These are phyloP conservation scores for Psittacara wagleri DNA, from an alignment of 2,113 vertebrate species.

Conservation along the genomic window DNA sequence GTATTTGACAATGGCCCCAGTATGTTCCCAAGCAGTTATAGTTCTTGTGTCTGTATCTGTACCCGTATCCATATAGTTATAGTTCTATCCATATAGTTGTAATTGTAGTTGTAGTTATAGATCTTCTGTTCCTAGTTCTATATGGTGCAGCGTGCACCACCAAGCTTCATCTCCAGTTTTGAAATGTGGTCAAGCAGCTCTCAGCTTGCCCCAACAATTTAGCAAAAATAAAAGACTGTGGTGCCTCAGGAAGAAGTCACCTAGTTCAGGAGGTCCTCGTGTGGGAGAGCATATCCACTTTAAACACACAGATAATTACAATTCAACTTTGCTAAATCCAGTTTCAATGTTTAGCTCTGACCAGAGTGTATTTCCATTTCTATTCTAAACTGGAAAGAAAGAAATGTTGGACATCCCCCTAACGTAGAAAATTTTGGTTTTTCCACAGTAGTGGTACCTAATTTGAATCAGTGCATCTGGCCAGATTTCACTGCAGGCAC, in stretches of 20 bases:
- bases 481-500: not conserved
- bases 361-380: not conserved
- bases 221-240: not conserved
- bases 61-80: not conserved
- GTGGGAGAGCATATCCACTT: not conserved
- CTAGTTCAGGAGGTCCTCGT: not conserved
- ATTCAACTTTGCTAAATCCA: not conserved
- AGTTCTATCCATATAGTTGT: not conserved
- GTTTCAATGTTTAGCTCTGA: not conserved
- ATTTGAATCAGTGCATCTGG: not conserved
- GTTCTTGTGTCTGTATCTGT: not conserved
- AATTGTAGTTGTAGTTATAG: not conserved
- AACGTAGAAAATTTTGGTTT: not conserved
- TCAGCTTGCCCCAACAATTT: not conserved
- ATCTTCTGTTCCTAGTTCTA: not conserved
- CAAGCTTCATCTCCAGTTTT: not conserved
- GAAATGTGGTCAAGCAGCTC: not conserved
- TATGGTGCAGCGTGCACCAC: not conserved
- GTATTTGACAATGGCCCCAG: not conserved
- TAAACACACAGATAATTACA: not conserved
- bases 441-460: not conserved
- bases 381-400: not conserved
- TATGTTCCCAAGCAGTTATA: not conserved
- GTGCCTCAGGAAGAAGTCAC: not conserved
- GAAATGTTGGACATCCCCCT: not conserved